Evolutionary conservation across 2,888 invertebrate genomes (phyloP), one percentile per base, ranked within the genome.

Genomic region (Parasteatoda lunata): DNA sequence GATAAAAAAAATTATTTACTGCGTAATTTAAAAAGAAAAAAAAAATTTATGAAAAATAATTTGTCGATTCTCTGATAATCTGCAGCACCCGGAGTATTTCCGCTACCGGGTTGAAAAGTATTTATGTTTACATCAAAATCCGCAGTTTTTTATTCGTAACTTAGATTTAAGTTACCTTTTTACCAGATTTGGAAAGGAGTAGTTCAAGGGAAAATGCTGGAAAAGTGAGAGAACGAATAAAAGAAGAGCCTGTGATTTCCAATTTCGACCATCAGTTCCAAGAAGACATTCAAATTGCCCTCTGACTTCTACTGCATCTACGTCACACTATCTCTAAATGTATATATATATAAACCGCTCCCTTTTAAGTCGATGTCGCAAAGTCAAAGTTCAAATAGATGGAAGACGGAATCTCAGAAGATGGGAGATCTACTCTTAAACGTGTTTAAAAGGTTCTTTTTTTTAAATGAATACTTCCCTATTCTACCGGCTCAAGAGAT

Each of bases 401-500:
- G 65, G 80, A 51, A 65, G 73, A 51, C n/a, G 72, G 52, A 59
- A 65, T 64, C 65, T 59, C 9, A 47, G 49, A 77, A 66, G 68
- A 65, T 54, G 13, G 59, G 51, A 69, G 84, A 73, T 79, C 79
- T 64, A 64, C 70, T 73, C 70, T 73, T 85, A 79, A 79, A 85
- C 84, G 79, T 85, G 79, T 85, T 85, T 85, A 85, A 85, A 85
- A 76, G 84, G 69, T 84, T 78, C 75, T 68, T 77, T 71, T 79
- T 79, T 66, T 49, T 1, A 30, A 30, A 30, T 59, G 59, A 75
- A 54, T 75, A 59, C 64, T 47, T 59, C 75, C 47, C 59, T 59
- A 75, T 75, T 75, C 64, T 75, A 52, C 45, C 54, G 47, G 59
- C 75, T 75, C 30, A 30, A 30, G 30, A 30, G 30, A 30, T 30